phyloP scores from a whole-genome alignment of 92 coral and sea anemone species.

The Blastomussa wellsi region DNA sequence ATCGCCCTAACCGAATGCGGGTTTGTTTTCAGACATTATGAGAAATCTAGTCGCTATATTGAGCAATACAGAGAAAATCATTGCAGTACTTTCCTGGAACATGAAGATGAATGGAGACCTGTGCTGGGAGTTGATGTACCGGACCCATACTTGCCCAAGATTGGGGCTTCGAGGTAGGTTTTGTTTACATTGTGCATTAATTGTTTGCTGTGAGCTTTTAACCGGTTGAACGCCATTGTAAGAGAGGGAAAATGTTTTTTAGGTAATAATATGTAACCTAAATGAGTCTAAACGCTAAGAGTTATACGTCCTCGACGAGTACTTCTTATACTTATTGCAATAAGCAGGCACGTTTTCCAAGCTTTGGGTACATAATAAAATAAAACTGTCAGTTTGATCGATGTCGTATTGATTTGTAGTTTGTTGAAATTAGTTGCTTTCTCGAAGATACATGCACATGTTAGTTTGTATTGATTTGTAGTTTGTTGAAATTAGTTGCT shows the following conservation, averaged over 20 bases:
- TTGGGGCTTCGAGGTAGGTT: constrained; percentile 77
- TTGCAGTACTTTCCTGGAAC: constrained; percentile 61
- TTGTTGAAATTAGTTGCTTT: background rate
- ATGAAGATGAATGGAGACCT: constrained; percentile 63
- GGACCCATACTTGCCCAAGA: constrained; percentile 85
- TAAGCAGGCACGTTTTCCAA: background rate
- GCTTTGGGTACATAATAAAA: background rate
- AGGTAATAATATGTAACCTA: background rate
- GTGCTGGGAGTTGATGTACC: constrained; percentile 81
- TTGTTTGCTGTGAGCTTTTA: constrained; percentile 30
- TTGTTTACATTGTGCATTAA: constrained; percentile 61
- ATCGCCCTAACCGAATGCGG: constrained; percentile 57
- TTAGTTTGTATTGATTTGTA: constrained; percentile 2
- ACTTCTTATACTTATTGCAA: background rate
- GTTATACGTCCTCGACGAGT: background rate
- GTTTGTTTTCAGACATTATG: constrained; percentile 90
- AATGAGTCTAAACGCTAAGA: background rate
- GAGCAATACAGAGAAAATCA: constrained; percentile 90
- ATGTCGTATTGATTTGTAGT: constrained; percentile 4
- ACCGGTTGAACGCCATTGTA: constrained; percentile 6
- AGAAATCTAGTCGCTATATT: constrained; percentile 74
- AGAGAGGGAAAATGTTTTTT: background rate
- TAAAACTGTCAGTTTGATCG: constrained; percentile 12
- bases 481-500: constrained; percentile 7
- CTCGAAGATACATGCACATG: background rate